Evolutionary conservation across 2,888 invertebrate species (phyloP), one percentile per base, ranked within the genome.

Genomic region (Urechis unicinctus): DNA sequence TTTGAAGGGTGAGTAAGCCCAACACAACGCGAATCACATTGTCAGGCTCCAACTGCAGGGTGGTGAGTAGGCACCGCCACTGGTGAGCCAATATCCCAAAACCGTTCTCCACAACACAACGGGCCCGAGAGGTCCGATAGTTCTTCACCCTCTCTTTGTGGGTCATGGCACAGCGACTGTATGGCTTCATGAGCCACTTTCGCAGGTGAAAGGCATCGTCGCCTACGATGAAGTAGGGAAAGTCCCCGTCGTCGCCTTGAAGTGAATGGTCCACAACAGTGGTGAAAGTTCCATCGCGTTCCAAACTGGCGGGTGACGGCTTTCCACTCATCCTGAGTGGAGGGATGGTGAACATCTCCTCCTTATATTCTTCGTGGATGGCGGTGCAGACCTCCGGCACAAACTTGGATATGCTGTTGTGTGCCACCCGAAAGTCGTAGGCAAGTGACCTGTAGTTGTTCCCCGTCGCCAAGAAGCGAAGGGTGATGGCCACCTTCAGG

Each of bases 401-500:
- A 17, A 46, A n/a, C 6, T 9, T 13, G 45, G 47, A 47, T 6
- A 52, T 58, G 21, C 52, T 58, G 52, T 52, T 58, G 48, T 46
- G 52, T 5, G 56, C 52, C 22, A 58, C 58, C 41, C 51, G 30
- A 46, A 58, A 58, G n/a, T 29, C 30, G 44, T 52, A 58, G 44
- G 25, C 5, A 9, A 57, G 44, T 21, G 28, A 53, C 2, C 42
- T 30, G 52, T 58, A 58, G 45, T 21, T 44, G 44, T 57, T 30
- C 13, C 56, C 58, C 24, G 58, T 29, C 9, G 59, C 50, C 30
- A 59, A 46, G 50, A 44, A 55, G 6, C 58, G 47, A 22, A 59
- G 50, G 17, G 55, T 60, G n/a, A 59, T 36, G 25, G 52, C 53
- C 25, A 60, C 22, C 45, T 52, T 55, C 36, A 58, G 43, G 13